Evolutionary conservation across 2,888 invertebrate species (phyloP).

Genomic region (Arctia plantaginis): DNA sequence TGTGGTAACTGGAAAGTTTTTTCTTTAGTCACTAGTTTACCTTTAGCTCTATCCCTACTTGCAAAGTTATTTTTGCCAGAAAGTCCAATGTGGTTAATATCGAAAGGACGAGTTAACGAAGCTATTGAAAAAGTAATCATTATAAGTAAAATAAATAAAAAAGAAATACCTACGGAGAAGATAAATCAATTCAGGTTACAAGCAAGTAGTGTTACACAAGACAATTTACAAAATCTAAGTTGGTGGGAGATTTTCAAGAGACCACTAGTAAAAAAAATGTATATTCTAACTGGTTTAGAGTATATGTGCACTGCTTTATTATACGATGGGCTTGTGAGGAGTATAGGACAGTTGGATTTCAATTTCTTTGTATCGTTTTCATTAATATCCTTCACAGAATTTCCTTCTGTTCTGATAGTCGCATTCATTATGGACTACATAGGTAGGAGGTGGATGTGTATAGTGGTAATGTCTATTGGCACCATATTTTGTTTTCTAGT

Average conservation of each 20-base stretch:
- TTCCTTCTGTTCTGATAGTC: slow-evolving; percentile 68
- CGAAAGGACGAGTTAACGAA: slow-evolving; percentile 68
- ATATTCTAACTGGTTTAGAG: slow-evolving; percentile 64
- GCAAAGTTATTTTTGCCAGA: slow-evolving; percentile 71
- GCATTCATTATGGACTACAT: slow-evolving; percentile 68
- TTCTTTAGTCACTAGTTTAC: slow-evolving; percentile 68
- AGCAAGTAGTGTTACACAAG: slow-evolving; percentile 27
- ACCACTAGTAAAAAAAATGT: slow-evolving; percentile 62
- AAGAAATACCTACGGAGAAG: slow-evolving; percentile 57
- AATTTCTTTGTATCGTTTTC: slow-evolving; percentile 76
- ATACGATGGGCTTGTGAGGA: slow-evolving; percentile 71
- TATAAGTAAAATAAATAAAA: slow-evolving; percentile 67
- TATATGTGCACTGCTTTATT: slow-evolving; percentile 66
- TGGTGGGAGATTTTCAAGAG: slow-evolving; percentile 62
- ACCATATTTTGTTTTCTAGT: slow-evolving; percentile 64
- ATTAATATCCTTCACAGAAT: slow-evolving; percentile 71
- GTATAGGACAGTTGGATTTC: slow-evolving; percentile 65
- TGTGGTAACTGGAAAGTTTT: slow-evolving; percentile 72
- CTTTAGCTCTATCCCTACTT: slow-evolving; percentile 63
- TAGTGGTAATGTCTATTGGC: slow-evolving; percentile 53
- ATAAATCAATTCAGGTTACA: slow-evolving; percentile 63
- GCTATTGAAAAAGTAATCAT: slow-evolving; percentile 62
- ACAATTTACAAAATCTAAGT: slow-evolving; percentile 46
- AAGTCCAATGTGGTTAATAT: slow-evolving; percentile 74
- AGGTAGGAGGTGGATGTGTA: slow-evolving; percentile 67